These are phyloP conservation scores for Caenorhabditis virilis DNA, from an alignment of 2,888 invertebrate genomes.

Conservation along the genomic window DNA sequence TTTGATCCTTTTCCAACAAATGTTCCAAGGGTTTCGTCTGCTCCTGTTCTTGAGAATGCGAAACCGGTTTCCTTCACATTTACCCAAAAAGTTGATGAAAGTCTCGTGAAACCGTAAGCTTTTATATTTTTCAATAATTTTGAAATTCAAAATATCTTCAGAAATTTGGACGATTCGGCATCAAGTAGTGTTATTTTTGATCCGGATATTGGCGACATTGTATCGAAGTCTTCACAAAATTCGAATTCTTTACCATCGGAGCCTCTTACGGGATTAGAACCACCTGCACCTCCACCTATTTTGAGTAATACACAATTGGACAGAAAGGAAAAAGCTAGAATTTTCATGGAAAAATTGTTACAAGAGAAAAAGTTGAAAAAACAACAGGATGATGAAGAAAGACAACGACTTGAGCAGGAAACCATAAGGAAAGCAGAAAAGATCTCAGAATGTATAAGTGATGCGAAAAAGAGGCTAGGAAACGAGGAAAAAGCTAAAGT, in stretches of 20 bases:
- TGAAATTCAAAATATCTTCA: background rate
- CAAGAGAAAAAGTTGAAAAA: slow-evolving; percentile 50
- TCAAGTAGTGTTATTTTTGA: slow-evolving; percentile 21
- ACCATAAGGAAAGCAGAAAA: slow-evolving; percentile 32
- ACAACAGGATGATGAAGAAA: slow-evolving; percentile 39
- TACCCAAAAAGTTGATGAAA: slow-evolving; percentile 4
- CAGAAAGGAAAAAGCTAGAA: slow-evolving; percentile 50
- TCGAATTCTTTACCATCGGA: background rate
- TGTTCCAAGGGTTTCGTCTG: background rate
- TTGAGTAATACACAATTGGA: slow-evolving; percentile 40
- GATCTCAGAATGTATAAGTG: slow-evolving; percentile 2
- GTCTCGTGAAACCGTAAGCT: slow-evolving; percentile 1
- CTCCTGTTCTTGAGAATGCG: slow-evolving; percentile 3
- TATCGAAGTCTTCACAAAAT: background rate
- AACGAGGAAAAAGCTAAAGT: slow-evolving; percentile 5
- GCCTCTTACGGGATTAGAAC: slow-evolving; percentile 2
- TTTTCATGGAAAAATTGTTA: slow-evolving; percentile 61
- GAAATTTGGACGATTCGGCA: slow-evolving; percentile 6
- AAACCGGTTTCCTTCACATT: slow-evolving; percentile 17
- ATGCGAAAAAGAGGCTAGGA: background rate
- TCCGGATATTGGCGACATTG: slow-evolving; percentile 18
- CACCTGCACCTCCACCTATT: slow-evolving; percentile 35
- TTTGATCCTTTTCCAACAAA: slow-evolving; percentile 28
- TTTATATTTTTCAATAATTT: background rate
- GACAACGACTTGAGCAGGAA: slow-evolving; percentile 29